Base-by-base conservation (phyloP, 1,140 invertebrate genomes). In the Tribolium castaneum region DNA sequence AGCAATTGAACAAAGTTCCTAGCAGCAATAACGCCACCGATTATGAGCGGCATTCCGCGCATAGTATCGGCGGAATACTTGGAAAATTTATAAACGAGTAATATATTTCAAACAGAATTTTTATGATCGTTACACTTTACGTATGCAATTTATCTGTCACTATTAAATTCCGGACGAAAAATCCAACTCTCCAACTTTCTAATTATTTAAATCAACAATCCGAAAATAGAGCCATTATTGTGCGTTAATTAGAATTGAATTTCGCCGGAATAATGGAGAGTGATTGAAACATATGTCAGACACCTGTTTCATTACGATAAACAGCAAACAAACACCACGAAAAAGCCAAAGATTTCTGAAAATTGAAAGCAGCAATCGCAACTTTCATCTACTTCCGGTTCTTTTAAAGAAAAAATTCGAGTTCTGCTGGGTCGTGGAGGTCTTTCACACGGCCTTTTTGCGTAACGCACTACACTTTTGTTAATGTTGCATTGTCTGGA, bases 391-490 rank as follows among this genome's bases (percentile, higher is more conserved):
- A 14, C 30, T 66, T 66, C 59, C 59, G 25, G 59, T 35, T 39
- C 3, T 66, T 35, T 34, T 6, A 66, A 25, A 59, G 10, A 12
- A 35, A 66, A 66, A 66, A 35, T 45, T 35, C 30, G 59, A 62
- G 7, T 62, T 66, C 59, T 66, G n/a, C 45, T 66, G 5, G 54
- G 22, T 5, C 52, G 52, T 56, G 16, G 56, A 25, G 56, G 30
- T 66, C 59, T 66, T 66, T 66, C 59, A 66, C 59, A 66, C 59
- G 59, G 59, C 10, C 59, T 35, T 66, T 66, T 66, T 66, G 59
- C 59, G 59, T 66, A 66, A 66, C 59, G 59, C 59, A 66, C 34
- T 66, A 66, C 59, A 66, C 30, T 66, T 66, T 66, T 35, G 30
- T 66, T 66, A 66, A 66, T 35, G 59, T 39, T 66, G 25, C 30